Base-by-base conservation (phyloP, 2,888 invertebrate species). In the Brachycybe producta region DNA sequence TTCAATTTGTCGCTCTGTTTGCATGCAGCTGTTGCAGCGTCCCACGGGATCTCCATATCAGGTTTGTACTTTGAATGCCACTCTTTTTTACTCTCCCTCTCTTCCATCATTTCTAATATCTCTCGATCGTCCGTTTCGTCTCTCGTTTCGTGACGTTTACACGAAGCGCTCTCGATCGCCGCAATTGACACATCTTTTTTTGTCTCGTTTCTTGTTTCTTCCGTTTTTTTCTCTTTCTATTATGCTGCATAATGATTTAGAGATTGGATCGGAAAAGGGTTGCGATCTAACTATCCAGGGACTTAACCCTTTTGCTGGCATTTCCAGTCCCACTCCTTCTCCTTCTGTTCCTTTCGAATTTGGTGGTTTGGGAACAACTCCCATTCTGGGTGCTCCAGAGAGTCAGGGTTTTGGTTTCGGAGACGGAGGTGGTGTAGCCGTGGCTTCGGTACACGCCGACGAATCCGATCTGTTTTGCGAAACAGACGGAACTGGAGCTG, bases 361-460 rank as follows among this genome's bases (percentile, higher is more conserved):
- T 49, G 51, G 56, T 40, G 59, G 59, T 32, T 57, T 56, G n/a
- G 59, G 59, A 27, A 59, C 59, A n/a, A 59, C 59, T 24, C 59
- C 59, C 7, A 59, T 59, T 38, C 51, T 59, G 27, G 54, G 57
- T 36, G 51, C 54, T 51, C 54, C 49, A 7, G 57, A 58, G 15
- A 54, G 52, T 38, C 54, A 54, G 28, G 54, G 51, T 19, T 26
- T 42, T 13, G 42, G 42, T 15, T 54, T 54, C 26, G 54, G 54
- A 24, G 54, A 41, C 11, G 24, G 36, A 21, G 32, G 35, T 7
- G 49, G 41, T 13, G 5, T 34, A 5, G 51, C 49, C 4, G 28
- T 42, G 24, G 32, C 32, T 2, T 7, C 38, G 5, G 50, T 32
- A 30, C 28, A n/a, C 27, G 17, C 4, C 36, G 40, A 38, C 19